Base-by-base conservation (phyloP, 2,797 vertebrate species). In the Choloepus didactylus region DNA sequence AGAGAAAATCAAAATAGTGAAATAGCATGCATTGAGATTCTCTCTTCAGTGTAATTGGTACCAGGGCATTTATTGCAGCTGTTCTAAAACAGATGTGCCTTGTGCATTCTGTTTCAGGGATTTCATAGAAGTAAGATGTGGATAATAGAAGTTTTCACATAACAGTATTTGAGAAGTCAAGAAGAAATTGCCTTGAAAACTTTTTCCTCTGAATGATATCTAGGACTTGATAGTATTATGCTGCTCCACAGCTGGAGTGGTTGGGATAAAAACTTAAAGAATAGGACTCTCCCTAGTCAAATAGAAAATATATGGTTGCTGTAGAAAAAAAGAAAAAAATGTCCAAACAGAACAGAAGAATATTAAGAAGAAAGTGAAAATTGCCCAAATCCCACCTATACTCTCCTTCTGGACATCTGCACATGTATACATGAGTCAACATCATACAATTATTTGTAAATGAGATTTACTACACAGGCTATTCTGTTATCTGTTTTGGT, bases 1-100 rank as follows among this genome's bases (percentile, higher is more conserved):
- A 92, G 66, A 91, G 67, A 75, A 90, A 84, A 29, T 81, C 85
- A 73, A 83, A 85, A 85, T 51, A 93, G 73, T 86, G 41, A 85
- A 94, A 23, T 56, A 62, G 6, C 35, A 11, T 31, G n/a, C 12
- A 18, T 3, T 51, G 38, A 92, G 51, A 73, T 59, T 60, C 41
- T 95, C 59, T 85, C 3, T 54, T 85, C 35, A 51, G 84, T 87
- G 16, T 69, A 23, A 51, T 73, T 35, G 69, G 70, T 82, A 86
- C 73, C 62, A 77, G 73, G 80, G 10, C 59, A 44, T 80, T 51
- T 51, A 59, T 25, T 75, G 29, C 41, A 94, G 70, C 56, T 93
- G 54, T 72, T 93, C 76, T 84, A 31, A 91, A 93, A 86, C 75
- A 80, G 62, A n/a, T 91, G 3, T 51, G 66, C 73, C 72, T 79